Evolutionary conservation across 35 echinoderm and acorn worm genomes (phyloP).

Genomic region (Acanthaster planci): DNA sequence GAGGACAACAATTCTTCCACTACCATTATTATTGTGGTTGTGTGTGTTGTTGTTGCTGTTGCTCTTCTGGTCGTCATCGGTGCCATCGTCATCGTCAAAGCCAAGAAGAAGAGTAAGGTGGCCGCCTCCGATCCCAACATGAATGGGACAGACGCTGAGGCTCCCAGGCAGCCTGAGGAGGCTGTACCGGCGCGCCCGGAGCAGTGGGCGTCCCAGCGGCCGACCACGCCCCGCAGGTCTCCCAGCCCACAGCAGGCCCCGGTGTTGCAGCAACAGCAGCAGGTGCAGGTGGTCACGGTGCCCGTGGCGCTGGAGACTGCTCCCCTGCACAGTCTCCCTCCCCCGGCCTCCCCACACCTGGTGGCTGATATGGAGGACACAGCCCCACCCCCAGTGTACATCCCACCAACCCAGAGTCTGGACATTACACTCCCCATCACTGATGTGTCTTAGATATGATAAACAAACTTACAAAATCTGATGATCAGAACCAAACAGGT

Average conservation of each 20-base stretch:
- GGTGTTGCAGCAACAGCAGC: neutral
- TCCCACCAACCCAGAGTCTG: neutral
- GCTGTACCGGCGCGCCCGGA: no score
- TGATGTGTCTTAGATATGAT: neutral
- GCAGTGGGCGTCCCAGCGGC: neutral
- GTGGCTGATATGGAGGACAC: conserved; percentile 3
- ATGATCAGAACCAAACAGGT: no score
- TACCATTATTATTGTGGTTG: conserved; percentile 35
- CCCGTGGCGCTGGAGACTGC: conserved; percentile 14
- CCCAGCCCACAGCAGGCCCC: neutral
- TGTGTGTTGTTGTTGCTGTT: conserved; percentile 27
- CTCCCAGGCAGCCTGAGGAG: no score
- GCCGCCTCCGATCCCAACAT: neutral
- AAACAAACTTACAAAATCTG: no score
- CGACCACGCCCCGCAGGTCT: neutral
- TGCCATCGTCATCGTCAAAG: conserved; percentile 7
- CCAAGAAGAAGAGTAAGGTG: conserved; percentile 32
- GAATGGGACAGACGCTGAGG: neutral
- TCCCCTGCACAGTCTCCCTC: neutral
- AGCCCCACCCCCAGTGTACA: conserved; percentile 1
- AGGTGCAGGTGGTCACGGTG: conserved; percentile 4
- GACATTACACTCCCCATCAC: neutral
- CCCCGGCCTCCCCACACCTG: neutral
- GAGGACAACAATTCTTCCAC: neutral
- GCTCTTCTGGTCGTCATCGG: conserved; percentile 11